These are phyloP conservation scores for Sphenodon punctatus DNA, from an alignment of 2,797 vertebrate genomes.

Conservation along the genomic window DNA sequence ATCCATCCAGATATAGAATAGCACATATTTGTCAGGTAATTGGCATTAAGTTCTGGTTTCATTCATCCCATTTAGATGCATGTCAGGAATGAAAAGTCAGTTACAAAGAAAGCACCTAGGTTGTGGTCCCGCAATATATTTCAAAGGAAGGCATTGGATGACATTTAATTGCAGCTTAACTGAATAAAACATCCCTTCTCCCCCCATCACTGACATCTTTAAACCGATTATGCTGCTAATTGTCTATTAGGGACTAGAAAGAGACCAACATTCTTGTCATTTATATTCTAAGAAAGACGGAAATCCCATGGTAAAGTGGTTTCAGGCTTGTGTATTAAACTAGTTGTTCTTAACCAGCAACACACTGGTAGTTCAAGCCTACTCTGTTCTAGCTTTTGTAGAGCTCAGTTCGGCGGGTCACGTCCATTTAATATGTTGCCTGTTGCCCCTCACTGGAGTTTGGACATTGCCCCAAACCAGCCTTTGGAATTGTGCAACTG, in stretches of 20 bases:
- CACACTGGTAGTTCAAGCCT: background rate
- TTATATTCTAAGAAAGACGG: background rate
- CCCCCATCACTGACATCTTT: background rate
- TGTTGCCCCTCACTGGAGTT: background rate
- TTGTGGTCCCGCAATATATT: background rate
- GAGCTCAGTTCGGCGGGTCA: background rate
- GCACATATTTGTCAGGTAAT: constrained; percentile 16
- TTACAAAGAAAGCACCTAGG: constrained; percentile 57
- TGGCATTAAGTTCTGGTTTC: background rate
- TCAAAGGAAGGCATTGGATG: constrained; percentile 3
- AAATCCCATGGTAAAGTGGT: background rate
- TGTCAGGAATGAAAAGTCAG: constrained; percentile 48
- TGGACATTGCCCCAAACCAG: background rate
- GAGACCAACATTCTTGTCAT: background rate
- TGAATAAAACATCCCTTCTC: background rate
- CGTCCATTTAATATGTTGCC: background rate
- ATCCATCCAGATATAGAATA: background rate
- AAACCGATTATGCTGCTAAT: background rate
- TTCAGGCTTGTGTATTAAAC: background rate
- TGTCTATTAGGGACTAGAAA: background rate
- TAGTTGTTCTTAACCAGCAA: background rate
- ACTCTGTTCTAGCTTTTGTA: background rate
- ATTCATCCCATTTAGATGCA: constrained; percentile 12
- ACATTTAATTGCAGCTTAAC: fast-evolving
- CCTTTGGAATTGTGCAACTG: background rate